Conservation (phyloP, 2,113 vertebrate species). For the Megaceryle torquata region DNA sequence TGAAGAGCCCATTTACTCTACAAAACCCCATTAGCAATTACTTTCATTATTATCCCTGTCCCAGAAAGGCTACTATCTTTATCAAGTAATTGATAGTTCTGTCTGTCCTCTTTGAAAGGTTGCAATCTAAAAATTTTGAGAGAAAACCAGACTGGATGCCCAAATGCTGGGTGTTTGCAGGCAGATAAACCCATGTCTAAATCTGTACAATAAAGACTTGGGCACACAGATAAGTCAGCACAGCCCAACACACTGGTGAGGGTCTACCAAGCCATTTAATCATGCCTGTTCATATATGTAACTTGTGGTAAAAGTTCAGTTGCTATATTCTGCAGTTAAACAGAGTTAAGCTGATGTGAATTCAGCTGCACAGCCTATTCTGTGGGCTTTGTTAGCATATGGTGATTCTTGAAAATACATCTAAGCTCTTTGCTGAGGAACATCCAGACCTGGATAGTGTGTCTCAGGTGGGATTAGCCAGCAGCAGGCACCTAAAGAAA, state of each 20-base stretch:
- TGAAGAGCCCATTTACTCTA: neutral
- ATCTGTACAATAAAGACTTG: neutral
- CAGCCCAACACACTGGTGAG: no score
- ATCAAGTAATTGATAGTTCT: slow-evolving; percentile 22
- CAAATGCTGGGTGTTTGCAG: neutral
- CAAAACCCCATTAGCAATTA: slow-evolving; percentile 21
- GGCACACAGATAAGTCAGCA: no score
- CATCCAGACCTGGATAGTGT: neutral
- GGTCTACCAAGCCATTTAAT: no score
- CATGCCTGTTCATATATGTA: no score
- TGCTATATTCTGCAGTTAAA: no score
- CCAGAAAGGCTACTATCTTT: slow-evolving; percentile 21
- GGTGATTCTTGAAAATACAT: no score
- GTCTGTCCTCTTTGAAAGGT: neutral
- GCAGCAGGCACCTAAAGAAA: neutral
- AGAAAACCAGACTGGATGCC: neutral
- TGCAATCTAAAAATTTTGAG: neutral
- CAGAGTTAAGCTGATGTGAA: no score
- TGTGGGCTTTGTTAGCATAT: no score
- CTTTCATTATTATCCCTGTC: neutral
- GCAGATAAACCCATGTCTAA: neutral
- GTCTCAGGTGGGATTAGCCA: neutral
- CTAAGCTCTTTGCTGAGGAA: neutral
- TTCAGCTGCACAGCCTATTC: no score
- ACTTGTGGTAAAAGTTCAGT: no score